These are phyloP conservation scores for Sclerodermus sp. DNA, from an alignment of 2,888 invertebrate genomes.

Conservation along the genomic window DNA sequence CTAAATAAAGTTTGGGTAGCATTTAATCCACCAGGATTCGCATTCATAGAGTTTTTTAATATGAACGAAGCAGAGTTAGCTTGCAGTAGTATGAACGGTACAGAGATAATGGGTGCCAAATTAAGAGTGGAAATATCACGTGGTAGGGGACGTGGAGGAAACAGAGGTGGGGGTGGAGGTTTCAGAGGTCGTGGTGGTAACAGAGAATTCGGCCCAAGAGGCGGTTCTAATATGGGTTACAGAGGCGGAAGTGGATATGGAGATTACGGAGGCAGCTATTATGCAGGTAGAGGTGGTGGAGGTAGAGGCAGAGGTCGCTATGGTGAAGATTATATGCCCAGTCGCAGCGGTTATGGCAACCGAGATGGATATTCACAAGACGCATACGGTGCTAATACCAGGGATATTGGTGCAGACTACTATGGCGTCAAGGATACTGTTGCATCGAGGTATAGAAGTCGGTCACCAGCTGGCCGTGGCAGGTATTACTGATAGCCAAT, in stretches of 20 bases:
- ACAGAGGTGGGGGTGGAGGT: constrained; percentile 66
- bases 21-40: constrained; percentile 92
- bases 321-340: constrained; percentile 51
- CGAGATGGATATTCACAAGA: constrained; percentile 51
- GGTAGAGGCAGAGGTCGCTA: constrained; percentile 51
- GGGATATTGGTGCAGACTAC: constrained; percentile 46
- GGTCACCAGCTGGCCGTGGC: constrained; percentile 61
- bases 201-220: constrained; percentile 56
- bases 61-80: constrained; percentile 88
- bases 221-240: constrained; percentile 56
- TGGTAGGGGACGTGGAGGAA: constrained; percentile 73
- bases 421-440: constrained; percentile 56
- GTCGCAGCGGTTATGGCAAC: constrained; percentile 51
- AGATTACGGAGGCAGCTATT: constrained; percentile 54
- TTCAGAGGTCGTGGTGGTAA: constrained; percentile 63
- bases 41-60: constrained; percentile 90
- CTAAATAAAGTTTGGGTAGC: constrained; percentile 92
- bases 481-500: constrained; percentile 56
- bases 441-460: constrained; percentile 60
- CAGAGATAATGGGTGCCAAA: constrained; percentile 84
- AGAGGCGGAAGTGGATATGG: constrained; percentile 60
- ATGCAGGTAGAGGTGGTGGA: constrained; percentile 51
- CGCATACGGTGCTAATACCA: constrained; percentile 46
- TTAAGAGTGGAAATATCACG: constrained; percentile 86
- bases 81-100: constrained; percentile 84